These are phyloP conservation scores for Chlorodrepanis virens DNA, from an alignment of 2,113 vertebrate genomes.

Conservation along the genomic window DNA sequence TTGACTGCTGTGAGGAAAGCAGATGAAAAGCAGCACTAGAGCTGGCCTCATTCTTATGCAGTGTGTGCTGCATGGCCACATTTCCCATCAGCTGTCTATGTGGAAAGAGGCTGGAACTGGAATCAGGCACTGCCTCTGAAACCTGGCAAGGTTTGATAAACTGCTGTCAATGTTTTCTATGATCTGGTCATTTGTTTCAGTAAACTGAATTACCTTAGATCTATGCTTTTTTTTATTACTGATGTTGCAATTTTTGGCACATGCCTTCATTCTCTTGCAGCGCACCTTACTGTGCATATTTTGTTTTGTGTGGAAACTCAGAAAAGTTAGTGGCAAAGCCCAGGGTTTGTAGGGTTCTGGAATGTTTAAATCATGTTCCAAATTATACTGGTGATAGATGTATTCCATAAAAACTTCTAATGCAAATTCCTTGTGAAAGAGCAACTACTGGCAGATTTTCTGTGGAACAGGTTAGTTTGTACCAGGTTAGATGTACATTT, in stretches of 20 bases:
- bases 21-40: neutral
- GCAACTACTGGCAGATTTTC: neutral
- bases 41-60: neutral
- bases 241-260: neutral
- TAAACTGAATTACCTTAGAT: neutral
- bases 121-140: neutral
- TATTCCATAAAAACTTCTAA: neutral
- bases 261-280: neutral
- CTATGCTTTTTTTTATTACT: neutral
- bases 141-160: neutral
- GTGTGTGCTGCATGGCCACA: rapidly evolving
- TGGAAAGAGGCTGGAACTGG: neutral
- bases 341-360: neutral
- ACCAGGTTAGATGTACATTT: neutral
- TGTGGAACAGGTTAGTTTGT: neutral
- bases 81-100: neutral
- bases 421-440: neutral
- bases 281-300: neutral
- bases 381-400: neutral
- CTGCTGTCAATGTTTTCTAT: neutral
- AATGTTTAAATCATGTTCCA: neutral
- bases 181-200: neutral
- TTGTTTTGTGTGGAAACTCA: neutral
- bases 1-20: neutral
- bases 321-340: neutral